Base-by-base conservation (phyloP, 1,140 invertebrate species). In the Chlorops oryzae region DNA sequence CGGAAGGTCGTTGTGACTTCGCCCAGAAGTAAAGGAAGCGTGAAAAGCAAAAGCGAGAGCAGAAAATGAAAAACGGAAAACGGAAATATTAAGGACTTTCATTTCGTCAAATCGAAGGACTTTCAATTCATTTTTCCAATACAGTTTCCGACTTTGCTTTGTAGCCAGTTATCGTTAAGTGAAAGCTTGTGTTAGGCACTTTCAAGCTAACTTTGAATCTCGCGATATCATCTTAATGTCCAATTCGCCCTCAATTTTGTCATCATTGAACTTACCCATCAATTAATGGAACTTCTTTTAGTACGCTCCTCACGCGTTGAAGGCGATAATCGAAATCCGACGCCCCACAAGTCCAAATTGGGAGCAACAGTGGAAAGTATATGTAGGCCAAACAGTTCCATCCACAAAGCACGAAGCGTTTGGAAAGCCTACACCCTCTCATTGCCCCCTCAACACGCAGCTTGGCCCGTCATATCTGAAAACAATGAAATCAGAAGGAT, bases 1-100 rank as follows among this genome's bases (percentile, higher is more conserved):
- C 0, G 88, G 84, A 23, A 92, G 68, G 63, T 92, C 89, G 75
- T 92, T 92, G 75, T 92, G 90, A 3, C 84, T 86, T 70, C 0
- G 65, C 65, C 48, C 49, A 59, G 44, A 56, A 32, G 56, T 47
- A 32, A 45, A 21, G n/a, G 20, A 4, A 21, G 37, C 15, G 15
- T 22, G 20, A n/a, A n/a, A n/a, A n/a, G n/a, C n/a, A n/a, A n/a
- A n/a, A n/a, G n/a, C n/a, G n/a, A n/a, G n/a, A n/a, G n/a, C n/a
- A n/a, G n/a, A n/a, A n/a, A n/a, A n/a, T n/a, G n/a, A n/a, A n/a
- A n/a, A n/a, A n/a, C n/a, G n/a, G n/a, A n/a, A n/a, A n/a, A n/a
- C n/a, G n/a, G n/a, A n/a, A n/a, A n/a, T n/a, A n/a, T n/a, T n/a
- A n/a, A n/a, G n/a, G n/a, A n/a, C n/a, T n/a, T n/a, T n/a, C n/a